A percentile compares a stretch with the other conserved stretches of the same genome.
Conservation (phyloP, 1,140 invertebrate species). For the Rhagoletis zephyria region DNA sequence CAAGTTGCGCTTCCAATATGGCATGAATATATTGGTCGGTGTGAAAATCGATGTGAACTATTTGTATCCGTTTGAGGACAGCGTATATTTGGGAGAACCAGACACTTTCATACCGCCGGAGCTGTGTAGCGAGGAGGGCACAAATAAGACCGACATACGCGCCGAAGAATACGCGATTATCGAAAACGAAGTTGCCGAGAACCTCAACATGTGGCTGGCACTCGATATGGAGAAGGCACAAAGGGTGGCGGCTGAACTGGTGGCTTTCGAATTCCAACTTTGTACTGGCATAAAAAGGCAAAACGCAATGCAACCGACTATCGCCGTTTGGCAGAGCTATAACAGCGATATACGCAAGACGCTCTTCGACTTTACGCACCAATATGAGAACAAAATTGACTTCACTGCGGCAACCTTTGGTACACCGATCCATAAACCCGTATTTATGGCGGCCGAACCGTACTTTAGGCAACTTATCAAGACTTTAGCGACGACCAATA, state of each 20-base stretch:
- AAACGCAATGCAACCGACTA: not conserved
- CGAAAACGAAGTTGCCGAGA: conserved; percentile 60
- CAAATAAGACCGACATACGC: conserved; percentile 53
- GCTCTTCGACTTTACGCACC: conserved; percentile 58
- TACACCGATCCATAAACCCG: conserved; percentile 60
- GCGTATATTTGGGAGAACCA: conserved; percentile 84
- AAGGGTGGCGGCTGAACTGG: conserved; percentile 62
- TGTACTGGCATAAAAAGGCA: conserved; percentile 62
- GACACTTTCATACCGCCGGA: conserved; percentile 63
- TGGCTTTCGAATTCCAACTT: conserved; percentile 67
- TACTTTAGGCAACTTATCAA: conserved; percentile 65
- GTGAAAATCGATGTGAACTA: conserved; percentile 89
- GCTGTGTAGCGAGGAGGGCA: conserved; percentile 59
- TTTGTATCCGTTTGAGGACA: conserved; percentile 86
- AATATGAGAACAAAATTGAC: conserved; percentile 59
- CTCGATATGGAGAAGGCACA: conserved; percentile 61
- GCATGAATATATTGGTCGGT: conserved; percentile 85
- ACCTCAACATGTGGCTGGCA: conserved; percentile 64
- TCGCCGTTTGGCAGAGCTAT: not conserved
- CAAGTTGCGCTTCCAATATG: conserved; percentile 80
- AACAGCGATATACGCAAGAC: conserved; percentile 63
- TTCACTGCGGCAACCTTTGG: conserved; percentile 61
- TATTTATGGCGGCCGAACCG: conserved; percentile 64
- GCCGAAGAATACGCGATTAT: conserved; percentile 60
- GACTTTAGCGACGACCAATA: conserved; percentile 61